Evolutionary conservation across 2,113 vertebrate genomes (phyloP).

Genomic region (Sinosuthora webbiana): DNA sequence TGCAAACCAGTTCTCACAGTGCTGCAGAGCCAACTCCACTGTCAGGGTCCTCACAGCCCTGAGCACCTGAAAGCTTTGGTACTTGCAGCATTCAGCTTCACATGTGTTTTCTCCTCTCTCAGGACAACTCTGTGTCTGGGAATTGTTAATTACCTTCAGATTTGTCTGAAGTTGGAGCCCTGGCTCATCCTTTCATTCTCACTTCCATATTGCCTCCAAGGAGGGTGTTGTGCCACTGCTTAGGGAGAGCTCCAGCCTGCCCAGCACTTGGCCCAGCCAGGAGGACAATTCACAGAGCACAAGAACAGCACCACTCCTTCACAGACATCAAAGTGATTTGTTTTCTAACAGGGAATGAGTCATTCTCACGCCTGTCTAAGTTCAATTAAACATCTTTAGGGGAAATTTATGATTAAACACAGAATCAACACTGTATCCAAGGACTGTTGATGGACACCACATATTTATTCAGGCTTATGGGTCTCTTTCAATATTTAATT

Average conservation of each 20-base stretch:
- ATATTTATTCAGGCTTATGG: neutral
- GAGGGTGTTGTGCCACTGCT: neutral
- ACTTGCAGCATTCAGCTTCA: neutral
- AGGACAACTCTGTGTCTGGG: neutral
- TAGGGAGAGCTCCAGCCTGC: neutral
- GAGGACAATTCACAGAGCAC: neutral
- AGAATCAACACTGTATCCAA: neutral
- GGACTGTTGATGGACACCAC: neutral
- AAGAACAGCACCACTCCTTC: accelerated
- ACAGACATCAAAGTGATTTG: neutral
- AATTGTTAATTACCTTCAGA: neutral
- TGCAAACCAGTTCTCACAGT: neutral
- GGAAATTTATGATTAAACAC: neutral
- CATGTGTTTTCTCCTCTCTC: neutral
- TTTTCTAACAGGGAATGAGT: neutral
- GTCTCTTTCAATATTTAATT: neutral
- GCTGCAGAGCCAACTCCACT: neutral
- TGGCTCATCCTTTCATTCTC: neutral
- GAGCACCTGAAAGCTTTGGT: neutral
- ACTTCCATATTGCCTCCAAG: neutral
- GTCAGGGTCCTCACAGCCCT: neutral
- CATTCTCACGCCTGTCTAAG: neutral
- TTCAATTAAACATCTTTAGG: neutral
- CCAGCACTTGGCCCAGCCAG: neutral
- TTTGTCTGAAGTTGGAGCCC: neutral